phyloP scores from a whole-genome alignment of 2,113 vertebrate species.

The Pelvicachromis taeniatus region DNA sequence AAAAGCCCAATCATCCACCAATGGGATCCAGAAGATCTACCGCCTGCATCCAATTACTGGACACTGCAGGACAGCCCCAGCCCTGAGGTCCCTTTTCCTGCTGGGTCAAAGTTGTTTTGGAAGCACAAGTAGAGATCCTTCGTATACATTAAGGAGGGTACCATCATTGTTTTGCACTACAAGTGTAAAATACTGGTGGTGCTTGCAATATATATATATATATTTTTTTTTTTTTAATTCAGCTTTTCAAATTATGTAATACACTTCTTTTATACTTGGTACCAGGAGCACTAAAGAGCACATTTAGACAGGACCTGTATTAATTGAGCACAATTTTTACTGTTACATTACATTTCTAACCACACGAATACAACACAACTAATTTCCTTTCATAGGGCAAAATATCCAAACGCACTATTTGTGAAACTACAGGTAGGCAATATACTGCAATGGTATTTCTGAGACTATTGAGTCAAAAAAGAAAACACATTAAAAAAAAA shows the following conservation, averaged over 20 bases:
- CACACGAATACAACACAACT: background rate
- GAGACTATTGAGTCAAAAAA: background rate
- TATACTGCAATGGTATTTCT: background rate
- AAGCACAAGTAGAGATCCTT: background rate
- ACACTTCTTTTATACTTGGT: background rate
- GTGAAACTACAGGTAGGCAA: background rate
- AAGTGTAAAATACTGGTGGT: background rate
- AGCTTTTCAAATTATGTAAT: background rate
- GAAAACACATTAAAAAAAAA: too few species aligned
- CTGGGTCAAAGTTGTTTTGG: background rate
- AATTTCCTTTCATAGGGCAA: background rate
- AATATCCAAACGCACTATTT: background rate
- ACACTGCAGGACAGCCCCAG: background rate
- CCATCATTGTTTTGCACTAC: background rate
- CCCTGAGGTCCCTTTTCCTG: background rate
- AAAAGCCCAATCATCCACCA: background rate
- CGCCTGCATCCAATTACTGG: background rate
- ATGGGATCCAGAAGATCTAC: background rate
- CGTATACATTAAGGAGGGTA: fast-evolving
- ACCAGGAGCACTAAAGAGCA: background rate
- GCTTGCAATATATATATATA: too few species aligned
- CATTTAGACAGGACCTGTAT: background rate
- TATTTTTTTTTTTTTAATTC: background rate
- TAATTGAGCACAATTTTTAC: background rate
- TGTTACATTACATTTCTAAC: background rate